Evolutionary conservation across 2,113 vertebrate genomes (phyloP).

Genomic region (Beaufortia kweichowensis): DNA sequence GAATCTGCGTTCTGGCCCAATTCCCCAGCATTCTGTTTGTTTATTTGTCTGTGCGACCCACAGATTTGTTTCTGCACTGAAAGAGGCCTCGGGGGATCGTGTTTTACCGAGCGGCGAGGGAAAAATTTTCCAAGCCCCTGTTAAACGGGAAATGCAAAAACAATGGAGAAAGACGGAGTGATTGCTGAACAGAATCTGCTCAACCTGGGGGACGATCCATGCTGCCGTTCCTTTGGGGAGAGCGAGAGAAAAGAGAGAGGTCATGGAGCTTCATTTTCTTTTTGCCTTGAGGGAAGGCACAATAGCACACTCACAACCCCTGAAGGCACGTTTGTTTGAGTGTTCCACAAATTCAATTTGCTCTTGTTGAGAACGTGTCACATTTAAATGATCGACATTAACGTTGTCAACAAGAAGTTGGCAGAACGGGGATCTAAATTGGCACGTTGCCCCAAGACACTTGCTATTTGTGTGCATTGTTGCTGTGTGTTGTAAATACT

Average conservation of each 20-base stretch:
- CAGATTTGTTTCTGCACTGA: conserved; percentile 49
- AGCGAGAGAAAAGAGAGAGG: conserved; percentile 40
- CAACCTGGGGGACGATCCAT: conserved; percentile 51
- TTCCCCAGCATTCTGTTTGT: conserved; percentile 50
- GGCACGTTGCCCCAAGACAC: conserved; percentile 43
- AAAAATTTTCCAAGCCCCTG: conserved; percentile 24
- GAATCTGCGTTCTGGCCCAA: conserved; percentile 31
- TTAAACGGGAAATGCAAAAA: conserved; percentile 52
- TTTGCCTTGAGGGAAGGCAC: conserved; percentile 52
- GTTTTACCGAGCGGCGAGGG: conserved; percentile 34
- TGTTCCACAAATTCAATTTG: conserved; percentile 56
- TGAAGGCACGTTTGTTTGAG: conserved; percentile 53
- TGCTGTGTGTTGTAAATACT: too few species aligned
- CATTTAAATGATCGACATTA: conserved; percentile 57
- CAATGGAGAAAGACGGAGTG: conserved; percentile 52
- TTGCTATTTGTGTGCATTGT: background rate
- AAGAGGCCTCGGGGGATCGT: conserved; percentile 50
- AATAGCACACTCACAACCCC: conserved; percentile 50
- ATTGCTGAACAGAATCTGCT: conserved; percentile 47
- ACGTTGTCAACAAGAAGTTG: conserved; percentile 51
- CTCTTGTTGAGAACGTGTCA: conserved; percentile 51
- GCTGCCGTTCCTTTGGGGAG: conserved; percentile 41
- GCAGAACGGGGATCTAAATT: conserved; percentile 40
- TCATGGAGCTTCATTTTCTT: conserved; percentile 52
- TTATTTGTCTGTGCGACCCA: conserved; percentile 46